These are phyloP conservation scores for Phoeniculus purpureus DNA, from an alignment of 2,797 vertebrate species.

Conservation along the genomic window DNA sequence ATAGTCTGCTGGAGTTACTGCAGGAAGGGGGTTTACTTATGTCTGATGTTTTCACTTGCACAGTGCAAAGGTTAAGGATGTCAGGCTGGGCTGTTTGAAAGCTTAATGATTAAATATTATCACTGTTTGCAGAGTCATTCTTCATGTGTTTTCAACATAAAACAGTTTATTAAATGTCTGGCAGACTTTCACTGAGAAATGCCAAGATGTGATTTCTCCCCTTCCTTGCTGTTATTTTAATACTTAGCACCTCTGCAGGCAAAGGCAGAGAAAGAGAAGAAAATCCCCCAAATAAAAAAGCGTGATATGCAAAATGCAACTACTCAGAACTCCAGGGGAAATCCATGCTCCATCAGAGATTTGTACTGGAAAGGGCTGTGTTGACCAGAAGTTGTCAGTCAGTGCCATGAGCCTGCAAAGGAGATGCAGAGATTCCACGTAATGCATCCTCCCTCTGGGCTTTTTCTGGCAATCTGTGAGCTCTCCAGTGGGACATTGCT, in stretches of 20 bases:
- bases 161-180: conserved; percentile 54
- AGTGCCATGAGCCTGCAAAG: not conserved
- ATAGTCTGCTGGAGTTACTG: not conserved
- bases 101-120: conserved; percentile 41
- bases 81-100: conserved; percentile 51
- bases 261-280: not conserved
- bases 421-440: accelerated
- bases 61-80: conserved; percentile 53
- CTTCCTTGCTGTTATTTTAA: conserved; percentile 21
- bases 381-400: not conserved
- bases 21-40: not conserved
- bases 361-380: not conserved
- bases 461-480: not conserved
- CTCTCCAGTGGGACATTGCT: not conserved
- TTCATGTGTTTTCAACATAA: conserved; percentile 53
- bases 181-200: conserved; percentile 34
- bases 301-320: not conserved
- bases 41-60: conserved; percentile 60
- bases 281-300: conserved; percentile 19
- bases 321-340: not conserved
- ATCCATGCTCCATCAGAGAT: not conserved
- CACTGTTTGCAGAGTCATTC: conserved; percentile 60
- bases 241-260: conserved; percentile 13
- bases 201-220: conserved; percentile 31
- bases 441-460: accelerated